Conservation (phyloP, 2,888 invertebrate species). For the Noctuana brunneofusca region DNA sequence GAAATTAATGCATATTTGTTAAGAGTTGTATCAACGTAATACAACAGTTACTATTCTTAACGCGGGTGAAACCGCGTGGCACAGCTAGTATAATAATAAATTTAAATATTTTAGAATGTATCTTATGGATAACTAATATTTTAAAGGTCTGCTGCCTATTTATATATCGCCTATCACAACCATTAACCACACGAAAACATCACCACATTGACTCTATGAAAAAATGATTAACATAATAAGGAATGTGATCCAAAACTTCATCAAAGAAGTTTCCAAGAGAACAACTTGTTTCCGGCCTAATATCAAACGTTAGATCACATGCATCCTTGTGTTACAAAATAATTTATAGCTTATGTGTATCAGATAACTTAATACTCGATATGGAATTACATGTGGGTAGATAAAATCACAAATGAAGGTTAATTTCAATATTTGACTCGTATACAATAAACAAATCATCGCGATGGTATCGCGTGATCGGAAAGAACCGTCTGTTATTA, state of each 20-base stretch:
- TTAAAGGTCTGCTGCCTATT: too few relatives aligned
- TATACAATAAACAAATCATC: constrained; percentile 79
- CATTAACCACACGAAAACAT: too few relatives aligned
- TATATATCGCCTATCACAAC: too few relatives aligned
- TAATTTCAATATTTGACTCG: constrained; percentile 80
- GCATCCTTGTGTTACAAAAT: constrained; percentile 33
- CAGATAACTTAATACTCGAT: constrained; percentile 35
- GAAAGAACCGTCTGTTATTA: constrained; percentile 76
- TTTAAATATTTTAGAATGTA: background rate
- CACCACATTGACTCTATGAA: background rate
- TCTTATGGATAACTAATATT: too few relatives aligned
- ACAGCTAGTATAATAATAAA: too few relatives aligned
- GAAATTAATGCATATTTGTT: too few relatives aligned
- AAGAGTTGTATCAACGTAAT: too few relatives aligned
- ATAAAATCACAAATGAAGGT: constrained; percentile 76
- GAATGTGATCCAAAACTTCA: background rate
- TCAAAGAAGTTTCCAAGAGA: background rate
- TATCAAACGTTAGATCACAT: constrained; percentile 24
- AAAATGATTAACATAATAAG: background rate
- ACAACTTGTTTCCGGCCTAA: constrained; percentile 7
- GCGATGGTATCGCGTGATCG: constrained; percentile 75
- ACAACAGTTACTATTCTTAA: too few relatives aligned
- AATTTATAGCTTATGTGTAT: constrained; percentile 34
- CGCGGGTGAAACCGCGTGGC: too few relatives aligned
- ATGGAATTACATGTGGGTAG: constrained; percentile 44